Base-by-base conservation (phyloP, 1,140 invertebrate genomes). In the Chrysoperla carnea region DNA sequence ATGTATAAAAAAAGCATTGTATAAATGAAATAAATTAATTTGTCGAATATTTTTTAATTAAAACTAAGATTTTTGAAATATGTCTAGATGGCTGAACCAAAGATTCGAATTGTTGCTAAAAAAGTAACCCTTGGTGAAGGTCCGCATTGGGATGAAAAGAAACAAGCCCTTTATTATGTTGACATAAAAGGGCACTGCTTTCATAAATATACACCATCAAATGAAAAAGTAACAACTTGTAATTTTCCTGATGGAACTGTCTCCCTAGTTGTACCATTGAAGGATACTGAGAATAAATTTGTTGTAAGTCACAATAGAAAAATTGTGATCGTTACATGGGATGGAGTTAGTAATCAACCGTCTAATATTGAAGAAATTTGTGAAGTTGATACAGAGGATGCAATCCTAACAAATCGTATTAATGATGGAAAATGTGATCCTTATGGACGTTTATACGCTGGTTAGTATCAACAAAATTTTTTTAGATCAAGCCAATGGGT, bases 391-490 rank as follows among this genome's bases (percentile, higher is more conserved):
- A 47, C 51, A 0, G 60, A 70, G 13, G 54, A 53, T 1, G 46
- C 42, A 29, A 27, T 47, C 14, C 36, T 28, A 29, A 57, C 55
- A 2, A 86, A 78, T 50, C 67, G 83, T 49, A 75, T 85, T 46
- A 92, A 92, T 53, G 87, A 92, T 59, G 88, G 75, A 12, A 93
- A 92, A 63, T 80, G 77, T 47, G 88, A 93, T 59, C 69, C 75
- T 0, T 58, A 53, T 4, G 88, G 88, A 29, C 64, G 84, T 37
- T 61, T 92, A 6, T 88, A 80, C 72, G 69, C 72, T 44, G 82
- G 82, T 81, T 52, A 23, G 17, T 23, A 23, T n/a, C n/a, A n/a
- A n/a, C n/a, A n/a, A n/a, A n/a, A n/a, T n/a, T n/a, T n/a, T n/a
- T n/a, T n/a, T n/a, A n/a, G n/a, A n/a, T n/a, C n/a, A n/a, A n/a